Evolutionary conservation across 2,888 invertebrate genomes (phyloP).

Genomic region (Poecilobothrus nobilitatus): DNA sequence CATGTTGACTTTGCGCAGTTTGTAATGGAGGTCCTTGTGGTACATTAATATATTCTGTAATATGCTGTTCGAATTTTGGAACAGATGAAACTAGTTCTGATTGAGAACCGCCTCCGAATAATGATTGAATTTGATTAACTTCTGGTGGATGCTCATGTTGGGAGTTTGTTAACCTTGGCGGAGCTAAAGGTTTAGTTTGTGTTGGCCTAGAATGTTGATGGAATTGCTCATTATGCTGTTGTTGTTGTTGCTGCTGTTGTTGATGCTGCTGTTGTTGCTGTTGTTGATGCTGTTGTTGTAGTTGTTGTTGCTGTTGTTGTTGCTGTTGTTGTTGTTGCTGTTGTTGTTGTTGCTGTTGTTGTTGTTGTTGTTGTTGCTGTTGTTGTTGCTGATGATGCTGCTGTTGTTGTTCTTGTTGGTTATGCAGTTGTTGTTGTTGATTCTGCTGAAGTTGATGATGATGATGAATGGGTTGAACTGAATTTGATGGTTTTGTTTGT

Average conservation of each 20-base stretch:
- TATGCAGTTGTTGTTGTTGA: slow-evolving; percentile 17
- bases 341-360: background rate
- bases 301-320: background rate
- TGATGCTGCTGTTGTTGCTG: background rate
- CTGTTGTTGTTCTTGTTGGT: slow-evolving; percentile 17
- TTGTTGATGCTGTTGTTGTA: background rate
- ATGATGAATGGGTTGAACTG: slow-evolving; percentile 22
- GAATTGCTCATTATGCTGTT: slow-evolving; percentile 17
- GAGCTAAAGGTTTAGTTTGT: no score
- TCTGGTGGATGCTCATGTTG: slow-evolving; percentile 15
- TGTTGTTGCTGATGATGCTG: slow-evolving; percentile 18
- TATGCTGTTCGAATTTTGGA: slow-evolving; percentile 71
- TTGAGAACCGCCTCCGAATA: slow-evolving; percentile 33
- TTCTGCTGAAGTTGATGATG: background rate
- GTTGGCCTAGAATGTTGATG: slow-evolving; percentile 15
- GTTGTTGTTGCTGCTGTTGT: background rate
- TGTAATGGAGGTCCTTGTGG: slow-evolving; percentile 21
- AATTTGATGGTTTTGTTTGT: slow-evolving; percentile 30
- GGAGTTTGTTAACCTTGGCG: background rate
- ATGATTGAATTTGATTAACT: slow-evolving; percentile 29
- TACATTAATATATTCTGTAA: slow-evolving; percentile 49
- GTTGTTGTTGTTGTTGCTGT: slow-evolving; percentile 8
- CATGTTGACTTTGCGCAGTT: slow-evolving; percentile 26
- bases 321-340: slow-evolving; percentile 1
- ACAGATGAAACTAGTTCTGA: slow-evolving; percentile 66